Evolutionary conservation across 2,888 invertebrate genomes (phyloP), one percentile per base, ranked within the genome.

Genomic region (Apamea monoglypha): DNA sequence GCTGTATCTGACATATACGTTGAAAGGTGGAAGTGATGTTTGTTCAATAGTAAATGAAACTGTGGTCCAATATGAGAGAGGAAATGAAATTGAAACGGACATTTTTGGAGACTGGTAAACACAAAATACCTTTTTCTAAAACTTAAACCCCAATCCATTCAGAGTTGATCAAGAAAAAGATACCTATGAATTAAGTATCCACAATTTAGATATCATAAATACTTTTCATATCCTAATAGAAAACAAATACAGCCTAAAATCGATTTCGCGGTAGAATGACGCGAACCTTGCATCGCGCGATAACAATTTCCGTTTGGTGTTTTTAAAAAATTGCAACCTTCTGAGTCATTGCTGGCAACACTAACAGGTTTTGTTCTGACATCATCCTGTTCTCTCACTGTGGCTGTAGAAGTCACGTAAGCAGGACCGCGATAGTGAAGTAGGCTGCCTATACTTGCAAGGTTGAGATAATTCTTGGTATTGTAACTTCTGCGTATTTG

Each of bases 311-410:
- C 89, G 87, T 83, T 88, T 82, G 36, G 61, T 73, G 81, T 83
- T 87, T 76, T 80, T 64, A 14, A 44, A 56, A 82, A 85, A 85
- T 88, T 50, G 77, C 81, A 74, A 80, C 29, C 63, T 56, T 53
- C 74, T 88, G 87, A 85, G 76, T 81, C 89, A 85, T 47, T 78
- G 63, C 36, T 69, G 59, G 76, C 71, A 75, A 32, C 68, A 81
- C 76, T 64, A 87, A 88, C 89, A 83, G 80, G 89, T 88, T 89
- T 86, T 76, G 29, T 74, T 78, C 83, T 89, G 88, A 88, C 88
- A 87, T 89, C 88, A 88, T 74, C 32, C 67, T 70, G 73, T 85
- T 77, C 79, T 72, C 67, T 80, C 68, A 61, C 74, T 66, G 66
- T 56, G 76, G 73, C 71, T 78, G 40, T 59, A 32, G 63, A 63